These are phyloP conservation scores for Motacilla tschutschensis DNA, from an alignment of 2,113 vertebrate genomes.

Conservation along the genomic window DNA sequence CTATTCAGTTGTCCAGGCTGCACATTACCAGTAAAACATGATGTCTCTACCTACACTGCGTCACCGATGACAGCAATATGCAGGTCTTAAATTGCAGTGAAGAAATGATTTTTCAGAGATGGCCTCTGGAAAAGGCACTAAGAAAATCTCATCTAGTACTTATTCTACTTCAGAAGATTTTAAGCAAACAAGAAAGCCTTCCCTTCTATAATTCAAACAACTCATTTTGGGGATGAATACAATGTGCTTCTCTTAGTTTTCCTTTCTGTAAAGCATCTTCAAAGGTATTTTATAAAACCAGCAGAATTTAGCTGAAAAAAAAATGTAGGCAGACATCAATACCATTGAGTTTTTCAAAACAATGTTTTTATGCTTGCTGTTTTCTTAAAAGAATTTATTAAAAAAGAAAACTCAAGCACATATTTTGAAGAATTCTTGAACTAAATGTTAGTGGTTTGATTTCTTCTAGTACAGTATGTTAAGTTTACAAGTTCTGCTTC, in stretches of 20 bases:
- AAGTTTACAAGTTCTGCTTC: background rate
- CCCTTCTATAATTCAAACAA: background rate
- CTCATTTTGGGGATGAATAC: background rate
- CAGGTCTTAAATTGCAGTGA: background rate
- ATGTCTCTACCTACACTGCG: background rate
- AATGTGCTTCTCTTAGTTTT: background rate
- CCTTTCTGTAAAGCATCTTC: background rate
- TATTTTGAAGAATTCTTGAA: background rate
- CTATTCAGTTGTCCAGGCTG: slow-evolving; percentile 13
- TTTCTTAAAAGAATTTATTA: background rate
- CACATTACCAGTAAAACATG: slow-evolving; percentile 10
- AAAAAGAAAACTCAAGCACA: background rate
- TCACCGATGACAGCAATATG: slow-evolving; percentile 7
- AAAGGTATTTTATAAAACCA: background rate
- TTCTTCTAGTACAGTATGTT: background rate
- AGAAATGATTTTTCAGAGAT: background rate
- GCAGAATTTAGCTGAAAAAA: background rate
- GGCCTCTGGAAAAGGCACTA: background rate
- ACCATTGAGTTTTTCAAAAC: background rate
- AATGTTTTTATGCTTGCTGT: background rate
- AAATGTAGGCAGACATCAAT: background rate
- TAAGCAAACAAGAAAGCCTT: background rate
- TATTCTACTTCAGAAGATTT: background rate
- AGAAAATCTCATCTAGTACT: background rate
- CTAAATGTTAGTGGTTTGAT: background rate